These are phyloP conservation scores for Sebastes trivittatus DNA, from an alignment of 2,797 vertebrate species.

Conservation along the genomic window DNA sequence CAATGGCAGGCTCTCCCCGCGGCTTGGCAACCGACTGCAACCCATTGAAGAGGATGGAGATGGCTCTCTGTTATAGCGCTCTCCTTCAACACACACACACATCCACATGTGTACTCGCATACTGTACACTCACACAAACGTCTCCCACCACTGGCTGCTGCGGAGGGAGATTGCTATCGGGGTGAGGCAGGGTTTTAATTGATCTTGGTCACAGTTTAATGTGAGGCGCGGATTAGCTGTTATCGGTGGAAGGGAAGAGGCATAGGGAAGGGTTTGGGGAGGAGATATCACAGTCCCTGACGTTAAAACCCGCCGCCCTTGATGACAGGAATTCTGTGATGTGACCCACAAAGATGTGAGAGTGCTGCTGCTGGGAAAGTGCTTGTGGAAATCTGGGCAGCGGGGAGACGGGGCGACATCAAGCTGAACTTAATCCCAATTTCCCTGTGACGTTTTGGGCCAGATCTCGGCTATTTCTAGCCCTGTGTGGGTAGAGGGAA, in stretches of 20 bases:
- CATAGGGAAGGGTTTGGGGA: conserved; percentile 76
- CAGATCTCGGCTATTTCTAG: conserved; percentile 72
- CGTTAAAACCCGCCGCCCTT: conserved; percentile 80
- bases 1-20: conserved; percentile 77
- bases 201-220: conserved; percentile 87
- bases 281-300: conserved; percentile 79
- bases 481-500: conserved; percentile 43
- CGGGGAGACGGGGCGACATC: conserved; percentile 66
- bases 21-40: conserved; percentile 70
- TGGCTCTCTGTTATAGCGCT: conserved; percentile 52
- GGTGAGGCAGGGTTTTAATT: conserved; percentile 82
- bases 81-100: conserved; percentile 33
- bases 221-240: conserved; percentile 83
- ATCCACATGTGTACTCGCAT: background rate
- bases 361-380: conserved; percentile 66
- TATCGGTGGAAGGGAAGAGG: conserved; percentile 75
- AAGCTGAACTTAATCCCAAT: conserved; percentile 80
- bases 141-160: conserved; percentile 69
- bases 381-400: conserved; percentile 67
- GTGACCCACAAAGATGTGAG: conserved; percentile 78
- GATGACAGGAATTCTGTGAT: conserved; percentile 81
- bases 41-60: conserved; percentile 63
- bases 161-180: conserved; percentile 81
- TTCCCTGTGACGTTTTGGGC: conserved; percentile 75
- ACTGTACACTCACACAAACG: conserved; percentile 29